Conservation (phyloP, 2,113 vertebrate genomes). For the Vulpes vulpes region DNA sequence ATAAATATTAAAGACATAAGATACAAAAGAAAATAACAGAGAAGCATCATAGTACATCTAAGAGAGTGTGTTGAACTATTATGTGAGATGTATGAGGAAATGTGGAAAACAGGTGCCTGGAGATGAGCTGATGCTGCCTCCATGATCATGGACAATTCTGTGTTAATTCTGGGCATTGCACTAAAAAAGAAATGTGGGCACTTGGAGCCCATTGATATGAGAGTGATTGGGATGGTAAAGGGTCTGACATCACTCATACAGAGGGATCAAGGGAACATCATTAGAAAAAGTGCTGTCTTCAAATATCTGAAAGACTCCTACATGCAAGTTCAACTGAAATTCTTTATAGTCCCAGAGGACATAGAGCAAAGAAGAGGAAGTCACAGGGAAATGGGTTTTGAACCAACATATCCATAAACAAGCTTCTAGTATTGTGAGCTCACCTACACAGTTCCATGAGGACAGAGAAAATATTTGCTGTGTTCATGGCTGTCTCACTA, state of each 20-base stretch:
- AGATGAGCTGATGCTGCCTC: neutral
- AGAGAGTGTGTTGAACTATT: neutral
- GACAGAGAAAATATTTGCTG: neutral
- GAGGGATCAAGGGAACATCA: neutral
- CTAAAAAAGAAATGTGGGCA: neutral
- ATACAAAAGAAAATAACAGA: slow-evolving; percentile 41
- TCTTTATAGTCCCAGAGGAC: neutral
- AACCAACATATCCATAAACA: neutral
- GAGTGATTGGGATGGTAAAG: neutral
- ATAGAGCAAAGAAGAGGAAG: neutral
- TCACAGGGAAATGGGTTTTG: slow-evolving; percentile 2
- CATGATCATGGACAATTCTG: neutral
- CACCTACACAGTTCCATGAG: neutral
- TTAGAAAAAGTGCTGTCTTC: neutral
- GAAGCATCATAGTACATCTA: neutral
- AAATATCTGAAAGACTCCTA: neutral
- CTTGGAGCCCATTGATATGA: neutral
- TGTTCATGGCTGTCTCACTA: neutral
- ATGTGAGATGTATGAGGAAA: neutral
- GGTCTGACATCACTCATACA: neutral
- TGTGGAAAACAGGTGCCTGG: neutral
- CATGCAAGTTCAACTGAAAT: neutral
- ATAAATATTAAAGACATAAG: slow-evolving; percentile 30
- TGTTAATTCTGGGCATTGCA: neutral
- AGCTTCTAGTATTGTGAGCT: neutral